Evolutionary conservation across 2,888 invertebrate species (phyloP).

Genomic region (Lasioglossum villosulum): DNA sequence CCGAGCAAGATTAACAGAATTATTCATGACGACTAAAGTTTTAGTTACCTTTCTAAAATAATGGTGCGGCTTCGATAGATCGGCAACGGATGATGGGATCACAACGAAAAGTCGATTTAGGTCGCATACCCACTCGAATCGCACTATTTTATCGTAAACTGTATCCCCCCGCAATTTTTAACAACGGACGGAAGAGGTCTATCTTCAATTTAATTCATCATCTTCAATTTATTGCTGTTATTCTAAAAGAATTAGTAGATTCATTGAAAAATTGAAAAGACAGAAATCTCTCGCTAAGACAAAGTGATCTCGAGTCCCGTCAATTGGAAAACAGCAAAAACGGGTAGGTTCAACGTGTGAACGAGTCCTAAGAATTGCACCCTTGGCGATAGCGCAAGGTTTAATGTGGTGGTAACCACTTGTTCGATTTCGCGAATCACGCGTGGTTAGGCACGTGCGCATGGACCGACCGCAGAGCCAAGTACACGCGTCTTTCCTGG

Average conservation of each 20-base stretch:
- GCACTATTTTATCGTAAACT: neutral
- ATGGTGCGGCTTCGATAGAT: neutral
- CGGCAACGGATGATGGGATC: neutral
- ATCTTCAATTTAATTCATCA: too few species aligned
- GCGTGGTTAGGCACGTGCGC: constrained; percentile 50
- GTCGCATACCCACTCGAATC: neutral
- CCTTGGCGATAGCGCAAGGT: neutral
- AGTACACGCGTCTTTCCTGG: constrained; percentile 60
- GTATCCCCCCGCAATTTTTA: neutral
- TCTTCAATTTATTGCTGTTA: too few species aligned
- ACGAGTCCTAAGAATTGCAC: neutral
- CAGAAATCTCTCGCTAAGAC: neutral
- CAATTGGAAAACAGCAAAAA: neutral
- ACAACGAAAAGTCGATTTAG: neutral
- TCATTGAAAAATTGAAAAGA: too few species aligned
- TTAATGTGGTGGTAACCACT: constrained; percentile 26
- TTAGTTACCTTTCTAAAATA: neutral
- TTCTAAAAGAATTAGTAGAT: too few species aligned
- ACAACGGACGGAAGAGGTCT: too few species aligned
- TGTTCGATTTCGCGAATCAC: constrained; percentile 16
- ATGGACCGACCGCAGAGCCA: constrained; percentile 14
- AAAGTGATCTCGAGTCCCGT: neutral
- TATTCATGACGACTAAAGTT: neutral
- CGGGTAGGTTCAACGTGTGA: neutral
- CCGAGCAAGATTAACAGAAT: neutral